Evolutionary conservation across 2,797 vertebrate species (phyloP).

Genomic region (Phataginus tricuspis): DNA sequence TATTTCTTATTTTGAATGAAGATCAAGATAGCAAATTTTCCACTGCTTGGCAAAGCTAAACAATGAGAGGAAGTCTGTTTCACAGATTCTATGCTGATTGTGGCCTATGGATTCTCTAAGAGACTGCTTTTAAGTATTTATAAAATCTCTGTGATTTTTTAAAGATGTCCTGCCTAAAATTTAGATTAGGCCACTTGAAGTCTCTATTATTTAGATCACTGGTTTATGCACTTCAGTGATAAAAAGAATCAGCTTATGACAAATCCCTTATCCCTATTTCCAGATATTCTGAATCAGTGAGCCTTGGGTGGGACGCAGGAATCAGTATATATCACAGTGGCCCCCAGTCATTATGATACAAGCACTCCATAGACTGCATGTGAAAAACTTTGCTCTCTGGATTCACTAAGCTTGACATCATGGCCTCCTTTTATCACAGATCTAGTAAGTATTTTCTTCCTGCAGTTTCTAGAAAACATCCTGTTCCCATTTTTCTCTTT

Average conservation of each 20-base stretch:
- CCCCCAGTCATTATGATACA: neutral
- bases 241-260: neutral
- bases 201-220: neutral
- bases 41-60: conserved; percentile 52
- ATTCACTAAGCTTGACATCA: neutral
- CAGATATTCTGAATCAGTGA: neutral
- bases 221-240: neutral
- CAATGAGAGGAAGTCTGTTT: conserved; percentile 64
- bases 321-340: neutral
- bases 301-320: neutral
- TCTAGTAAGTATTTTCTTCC: conserved; percentile 10
- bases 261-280: neutral
- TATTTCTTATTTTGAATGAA: conserved; percentile 16
- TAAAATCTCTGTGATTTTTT: conserved; percentile 63
- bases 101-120: conserved; percentile 26
- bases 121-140: conserved; percentile 18
- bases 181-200: conserved; percentile 4
- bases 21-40: neutral
- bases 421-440: neutral
- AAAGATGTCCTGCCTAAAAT: conserved; percentile 52
- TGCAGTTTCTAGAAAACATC: conserved; percentile 22
- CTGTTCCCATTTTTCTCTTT: conserved; percentile 9
- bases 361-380: too few species aligned
- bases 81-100: conserved; percentile 39
- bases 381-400: neutral